A percentile compares a stretch with the other conserved stretches of the same genome.
These are phyloP conservation scores for Oryctes rhinoceros DNA, from an alignment of 1,140 invertebrate species.

Conservation along the genomic window DNA sequence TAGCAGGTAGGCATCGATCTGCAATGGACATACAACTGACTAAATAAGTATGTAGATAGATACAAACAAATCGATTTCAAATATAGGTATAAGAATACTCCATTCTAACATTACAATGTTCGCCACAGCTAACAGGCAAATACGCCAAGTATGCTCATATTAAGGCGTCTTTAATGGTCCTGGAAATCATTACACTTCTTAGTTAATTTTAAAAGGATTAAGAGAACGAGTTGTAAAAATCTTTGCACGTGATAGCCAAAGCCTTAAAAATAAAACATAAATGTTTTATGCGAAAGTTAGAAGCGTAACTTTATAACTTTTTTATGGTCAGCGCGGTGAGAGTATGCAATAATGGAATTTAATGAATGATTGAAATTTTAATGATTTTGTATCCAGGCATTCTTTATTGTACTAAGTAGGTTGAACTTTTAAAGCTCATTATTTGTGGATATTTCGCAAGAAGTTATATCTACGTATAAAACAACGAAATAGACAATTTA, in stretches of 20 bases:
- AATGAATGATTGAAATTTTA: constrained; percentile 20
- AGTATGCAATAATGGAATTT: neutral
- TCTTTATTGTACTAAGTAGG: neutral
- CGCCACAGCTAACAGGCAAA: too few relatives aligned
- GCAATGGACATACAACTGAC: too few relatives aligned
- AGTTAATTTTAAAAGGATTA: too few relatives aligned
- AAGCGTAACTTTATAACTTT: neutral
- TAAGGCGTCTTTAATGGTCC: too few relatives aligned
- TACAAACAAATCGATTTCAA: too few relatives aligned
- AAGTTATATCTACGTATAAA: neutral
- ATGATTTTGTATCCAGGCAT: neutral
- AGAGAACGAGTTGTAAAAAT: neutral
- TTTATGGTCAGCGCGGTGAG: neutral
- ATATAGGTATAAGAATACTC: too few relatives aligned
- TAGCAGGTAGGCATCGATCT: too few relatives aligned
- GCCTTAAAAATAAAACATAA: neutral
- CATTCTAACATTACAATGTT: too few relatives aligned
- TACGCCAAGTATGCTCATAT: too few relatives aligned
- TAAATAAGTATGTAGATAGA: too few relatives aligned
- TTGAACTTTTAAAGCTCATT: constrained; percentile 6
- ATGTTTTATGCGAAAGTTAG: constrained; percentile 4
- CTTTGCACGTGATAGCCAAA: neutral
- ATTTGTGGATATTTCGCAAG: neutral
- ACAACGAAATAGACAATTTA: neutral
- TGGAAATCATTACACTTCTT: too few relatives aligned